A percentile compares a stretch with the other conserved stretches of the same genome.
Evolutionary conservation across 2,797 vertebrate genomes (phyloP).

Genomic region (Parambassis ranga): DNA sequence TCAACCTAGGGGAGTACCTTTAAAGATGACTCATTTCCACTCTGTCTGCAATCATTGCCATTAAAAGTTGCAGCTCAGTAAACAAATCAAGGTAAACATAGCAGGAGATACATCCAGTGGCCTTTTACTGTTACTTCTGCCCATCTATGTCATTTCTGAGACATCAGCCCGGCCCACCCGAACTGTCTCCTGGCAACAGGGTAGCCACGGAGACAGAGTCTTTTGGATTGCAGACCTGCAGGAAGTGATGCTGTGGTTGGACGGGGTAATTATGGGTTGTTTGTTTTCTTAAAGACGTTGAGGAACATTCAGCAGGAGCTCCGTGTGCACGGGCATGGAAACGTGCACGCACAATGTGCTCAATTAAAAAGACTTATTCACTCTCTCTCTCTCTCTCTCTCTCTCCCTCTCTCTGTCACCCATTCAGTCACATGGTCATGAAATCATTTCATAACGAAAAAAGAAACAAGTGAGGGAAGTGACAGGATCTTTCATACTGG

Average conservation of each 20-base stretch:
- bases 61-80: neutral
- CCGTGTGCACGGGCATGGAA: conserved; percentile 21
- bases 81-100: neutral
- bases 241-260: conserved; percentile 60
- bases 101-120: too few species aligned
- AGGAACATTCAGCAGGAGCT: conserved; percentile 27
- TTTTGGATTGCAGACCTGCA: conserved; percentile 47
- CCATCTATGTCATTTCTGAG: conserved; percentile 45
- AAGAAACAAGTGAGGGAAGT: conserved; percentile 41
- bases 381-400: conserved; percentile 4
- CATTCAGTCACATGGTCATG: conserved; percentile 46
- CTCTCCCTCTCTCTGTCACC: conserved; percentile 25
- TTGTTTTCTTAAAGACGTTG: conserved; percentile 51
- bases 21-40: neutral
- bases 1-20: too few species aligned
- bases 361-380: conserved; percentile 31
- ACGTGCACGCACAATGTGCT: conserved; percentile 13
- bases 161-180: conserved; percentile 44
- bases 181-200: conserved; percentile 75
- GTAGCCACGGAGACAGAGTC: conserved; percentile 71
- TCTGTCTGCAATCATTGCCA: neutral
- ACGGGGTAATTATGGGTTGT: conserved; percentile 66
- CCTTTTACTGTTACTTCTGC: conserved; percentile 51
- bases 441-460: conserved; percentile 49
- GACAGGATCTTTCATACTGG: conserved; percentile 48